Percentiles rank a stretch among this genome's conserved stretches.
These are phyloP conservation scores for Stenoptilia bipunctidactyla DNA, from an alignment of 2,888 invertebrate genomes.

Conservation along the genomic window DNA sequence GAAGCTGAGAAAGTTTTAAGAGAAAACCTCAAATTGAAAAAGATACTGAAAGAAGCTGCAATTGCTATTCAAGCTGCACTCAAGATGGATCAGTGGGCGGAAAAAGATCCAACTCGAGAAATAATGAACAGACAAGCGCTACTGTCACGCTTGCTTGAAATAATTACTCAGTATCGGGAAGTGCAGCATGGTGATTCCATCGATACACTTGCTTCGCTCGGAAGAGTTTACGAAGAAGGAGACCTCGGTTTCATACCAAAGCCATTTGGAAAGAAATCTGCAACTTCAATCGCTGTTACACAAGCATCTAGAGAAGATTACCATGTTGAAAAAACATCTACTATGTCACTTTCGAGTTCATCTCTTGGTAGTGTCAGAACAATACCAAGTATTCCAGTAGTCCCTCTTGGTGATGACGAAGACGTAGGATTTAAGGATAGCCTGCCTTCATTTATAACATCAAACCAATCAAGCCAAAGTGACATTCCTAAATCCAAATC, in stretches of 20 bases:
- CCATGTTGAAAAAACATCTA: slow-evolving; percentile 20
- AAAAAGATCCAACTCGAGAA: slow-evolving; percentile 37
- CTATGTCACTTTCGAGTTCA: slow-evolving; percentile 24
- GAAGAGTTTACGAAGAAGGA: slow-evolving; percentile 72
- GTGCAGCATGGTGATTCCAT: slow-evolving; percentile 43
- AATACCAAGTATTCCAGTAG: slow-evolving; percentile 40
- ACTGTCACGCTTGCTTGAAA: slow-evolving; percentile 68
- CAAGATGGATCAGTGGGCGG: slow-evolving; percentile 55
- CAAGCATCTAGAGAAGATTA: slow-evolving; percentile 19
- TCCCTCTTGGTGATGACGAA: slow-evolving; percentile 27
- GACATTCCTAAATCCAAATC: slow-evolving; percentile 17
- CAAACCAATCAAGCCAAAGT: slow-evolving; percentile 31
- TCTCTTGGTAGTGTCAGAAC: slow-evolving; percentile 42
- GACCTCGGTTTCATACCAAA: slow-evolving; percentile 78
- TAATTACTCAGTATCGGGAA: slow-evolving; percentile 55
- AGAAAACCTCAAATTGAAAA: slow-evolving; percentile 67
- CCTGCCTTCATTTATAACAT: slow-evolving; percentile 42
- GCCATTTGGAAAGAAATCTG: slow-evolving; percentile 28
- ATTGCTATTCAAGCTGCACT: slow-evolving; percentile 71
- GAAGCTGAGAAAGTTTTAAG: slow-evolving; percentile 58
- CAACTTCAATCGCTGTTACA: slow-evolving; percentile 17
- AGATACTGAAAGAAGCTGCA: slow-evolving; percentile 74
- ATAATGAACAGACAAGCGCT: slow-evolving; percentile 56
- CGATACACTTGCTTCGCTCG: slow-evolving; percentile 59
- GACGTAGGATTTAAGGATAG: slow-evolving; percentile 37